Conservation (phyloP, 2,888 invertebrate species). For the Patella caerulea region DNA sequence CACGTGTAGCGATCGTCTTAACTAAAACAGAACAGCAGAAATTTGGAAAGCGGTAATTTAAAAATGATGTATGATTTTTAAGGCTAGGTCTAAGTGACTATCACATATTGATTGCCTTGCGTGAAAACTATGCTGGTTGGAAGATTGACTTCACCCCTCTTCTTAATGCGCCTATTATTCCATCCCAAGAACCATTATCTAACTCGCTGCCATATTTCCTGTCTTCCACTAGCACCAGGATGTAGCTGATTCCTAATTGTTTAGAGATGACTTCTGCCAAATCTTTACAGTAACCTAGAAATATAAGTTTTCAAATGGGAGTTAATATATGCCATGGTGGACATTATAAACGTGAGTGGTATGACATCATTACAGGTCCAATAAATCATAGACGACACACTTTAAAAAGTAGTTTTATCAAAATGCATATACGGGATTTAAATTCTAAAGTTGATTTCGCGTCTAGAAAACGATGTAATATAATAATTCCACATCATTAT, state of each 20-base stretch:
- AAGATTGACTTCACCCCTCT: slow-evolving; percentile 43
- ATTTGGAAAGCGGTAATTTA: too few relatives aligned
- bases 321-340: not conserved
- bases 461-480: too few relatives aligned
- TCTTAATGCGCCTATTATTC: slow-evolving; percentile 68
- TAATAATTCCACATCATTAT: too few relatives aligned
- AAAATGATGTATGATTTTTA: too few relatives aligned
- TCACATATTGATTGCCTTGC: slow-evolving; percentile 26
- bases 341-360: not conserved
- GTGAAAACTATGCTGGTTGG: slow-evolving; percentile 20
- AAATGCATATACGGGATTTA: too few relatives aligned
- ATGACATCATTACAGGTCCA: not conserved
- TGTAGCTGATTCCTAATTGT: slow-evolving; percentile 86
- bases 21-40: too few relatives aligned
- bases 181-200: slow-evolving; percentile 61
- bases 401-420: not conserved
- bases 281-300: slow-evolving; percentile 89
- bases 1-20: too few relatives aligned
- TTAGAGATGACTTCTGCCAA: slow-evolving; percentile 85
- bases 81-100: slow-evolving; percentile 10
- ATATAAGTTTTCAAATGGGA: too few relatives aligned
- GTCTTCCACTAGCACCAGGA: slow-evolving; percentile 86
- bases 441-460: too few relatives aligned
- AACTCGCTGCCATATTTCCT: slow-evolving; percentile 81
- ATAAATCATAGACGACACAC: not conserved